A percentile compares a stretch with the other conserved stretches of the same genome.
These are phyloP conservation scores for Apodemia mormo DNA, from an alignment of 2,888 invertebrate genomes.

Conservation along the genomic window DNA sequence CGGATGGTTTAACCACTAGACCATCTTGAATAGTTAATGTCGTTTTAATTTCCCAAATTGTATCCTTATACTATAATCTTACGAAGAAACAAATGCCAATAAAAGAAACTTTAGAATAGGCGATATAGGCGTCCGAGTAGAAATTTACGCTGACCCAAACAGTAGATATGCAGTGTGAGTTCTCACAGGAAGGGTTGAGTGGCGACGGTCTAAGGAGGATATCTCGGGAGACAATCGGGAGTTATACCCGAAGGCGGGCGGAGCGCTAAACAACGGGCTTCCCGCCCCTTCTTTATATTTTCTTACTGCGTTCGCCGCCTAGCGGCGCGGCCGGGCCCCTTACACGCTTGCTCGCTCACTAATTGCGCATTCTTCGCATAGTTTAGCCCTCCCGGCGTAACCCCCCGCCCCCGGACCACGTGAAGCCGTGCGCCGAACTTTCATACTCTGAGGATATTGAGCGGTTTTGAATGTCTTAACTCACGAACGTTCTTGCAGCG, in stretches of 20 bases:
- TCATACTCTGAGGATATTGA: constrained; percentile 81
- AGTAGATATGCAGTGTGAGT: constrained; percentile 74
- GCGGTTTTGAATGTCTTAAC: constrained; percentile 83
- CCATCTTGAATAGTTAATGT: too few species aligned
- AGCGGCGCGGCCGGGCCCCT: constrained; percentile 82
- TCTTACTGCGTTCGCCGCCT: constrained; percentile 82
- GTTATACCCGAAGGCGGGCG: constrained; percentile 80
- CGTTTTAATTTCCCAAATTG: background rate
- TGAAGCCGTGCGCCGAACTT: constrained; percentile 81
- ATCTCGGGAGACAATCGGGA: constrained; percentile 81
- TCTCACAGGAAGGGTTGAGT: constrained; percentile 73
- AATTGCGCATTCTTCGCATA: constrained; percentile 99
- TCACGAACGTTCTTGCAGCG: constrained; percentile 73
- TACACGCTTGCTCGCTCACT: constrained; percentile 90
- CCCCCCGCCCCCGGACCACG: constrained; percentile 80
- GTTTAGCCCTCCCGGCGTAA: constrained; percentile 89
- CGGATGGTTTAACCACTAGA: too few species aligned
- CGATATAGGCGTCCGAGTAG: constrained; percentile 61
- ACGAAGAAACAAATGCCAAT: constrained; percentile 41
- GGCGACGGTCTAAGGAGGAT: constrained; percentile 77
- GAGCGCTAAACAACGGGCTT: constrained; percentile 81
- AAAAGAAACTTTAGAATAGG: constrained; percentile 59
- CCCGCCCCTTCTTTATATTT: constrained; percentile 87
- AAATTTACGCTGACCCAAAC: constrained; percentile 81
- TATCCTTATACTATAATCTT: constrained; percentile 10